Evolutionary conservation across 2,113 vertebrate species (phyloP).

Genomic region (Eulemur rufifrons): DNA sequence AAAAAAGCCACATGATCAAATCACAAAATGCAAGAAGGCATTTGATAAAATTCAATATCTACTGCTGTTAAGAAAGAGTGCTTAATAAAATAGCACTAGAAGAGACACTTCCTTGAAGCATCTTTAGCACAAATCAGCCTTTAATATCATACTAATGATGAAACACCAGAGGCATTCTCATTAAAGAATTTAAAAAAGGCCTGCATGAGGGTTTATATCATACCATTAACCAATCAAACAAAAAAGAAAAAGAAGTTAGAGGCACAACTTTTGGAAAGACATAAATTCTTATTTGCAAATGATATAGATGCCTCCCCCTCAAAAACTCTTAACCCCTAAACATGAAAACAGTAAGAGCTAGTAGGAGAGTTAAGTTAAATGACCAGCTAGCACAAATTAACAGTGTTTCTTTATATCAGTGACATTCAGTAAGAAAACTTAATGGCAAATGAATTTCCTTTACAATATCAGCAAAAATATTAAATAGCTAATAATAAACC

Average conservation of each 20-base stretch:
- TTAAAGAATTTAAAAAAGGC: neutral
- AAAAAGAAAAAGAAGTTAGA: neutral
- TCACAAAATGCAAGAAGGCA: slow-evolving; percentile 30
- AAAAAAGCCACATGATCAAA: neutral
- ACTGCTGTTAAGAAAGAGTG: slow-evolving; percentile 41
- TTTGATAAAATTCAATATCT: slow-evolving; percentile 57
- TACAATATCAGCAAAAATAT: neutral
- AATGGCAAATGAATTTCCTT: neutral
- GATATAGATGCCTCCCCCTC: neutral
- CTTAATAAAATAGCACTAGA: slow-evolving; percentile 35
- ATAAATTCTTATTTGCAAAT: slow-evolving; percentile 12
- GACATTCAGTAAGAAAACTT: neutral
- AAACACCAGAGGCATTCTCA: neutral
- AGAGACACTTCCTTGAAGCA: slow-evolving; percentile 17
- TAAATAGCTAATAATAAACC: neutral
- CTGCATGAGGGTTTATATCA: neutral
- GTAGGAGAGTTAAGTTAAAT: neutral
- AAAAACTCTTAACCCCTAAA: neutral
- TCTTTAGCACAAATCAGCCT: neutral
- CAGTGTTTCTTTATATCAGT: neutral
- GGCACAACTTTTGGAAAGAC: neutral
- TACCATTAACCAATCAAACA: neutral
- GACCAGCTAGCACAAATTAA: neutral
- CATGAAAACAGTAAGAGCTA: neutral
- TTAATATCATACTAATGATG: slow-evolving; percentile 35